phyloP scores from a whole-genome alignment of 2,888 invertebrate genomes.

The Mamestra brassicae region DNA sequence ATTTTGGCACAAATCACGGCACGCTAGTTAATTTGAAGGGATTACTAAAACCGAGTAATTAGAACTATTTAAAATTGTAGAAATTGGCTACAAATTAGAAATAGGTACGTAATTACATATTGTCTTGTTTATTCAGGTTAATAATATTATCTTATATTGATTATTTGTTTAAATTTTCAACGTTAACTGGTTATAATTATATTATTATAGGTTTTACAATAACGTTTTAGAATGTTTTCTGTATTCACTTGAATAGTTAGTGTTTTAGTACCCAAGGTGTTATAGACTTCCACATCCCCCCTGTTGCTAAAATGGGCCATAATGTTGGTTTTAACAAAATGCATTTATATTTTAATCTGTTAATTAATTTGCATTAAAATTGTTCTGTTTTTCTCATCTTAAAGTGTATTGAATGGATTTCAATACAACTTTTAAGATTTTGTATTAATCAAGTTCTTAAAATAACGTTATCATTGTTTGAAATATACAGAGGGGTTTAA shows the following conservation, averaged over 20 bases:
- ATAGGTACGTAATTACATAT: constrained; percentile 30
- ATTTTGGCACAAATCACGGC: constrained; percentile 56
- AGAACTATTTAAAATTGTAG: constrained; percentile 39
- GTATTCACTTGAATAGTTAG: constrained; percentile 46
- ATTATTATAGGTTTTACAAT: constrained; percentile 55
- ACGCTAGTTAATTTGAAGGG: constrained; percentile 25
- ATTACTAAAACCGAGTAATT: constrained; percentile 8
- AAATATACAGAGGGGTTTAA: background rate
- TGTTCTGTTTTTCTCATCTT: constrained; percentile 19
- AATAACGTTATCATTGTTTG: background rate
- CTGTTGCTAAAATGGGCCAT: constrained; percentile 59
- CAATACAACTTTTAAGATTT: constrained; percentile 33
- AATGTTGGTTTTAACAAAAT: constrained; percentile 44
- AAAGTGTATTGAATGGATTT: constrained; percentile 33
- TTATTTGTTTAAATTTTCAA: constrained; percentile 52
- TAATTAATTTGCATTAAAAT: constrained; percentile 43
- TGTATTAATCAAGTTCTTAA: background rate
- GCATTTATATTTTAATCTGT: constrained; percentile 65
- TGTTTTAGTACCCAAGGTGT: constrained; percentile 47
- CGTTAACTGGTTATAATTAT: constrained; percentile 60
- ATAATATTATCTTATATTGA: constrained; percentile 30
- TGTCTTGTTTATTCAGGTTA: constrained; percentile 42
- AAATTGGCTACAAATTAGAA: constrained; percentile 46
- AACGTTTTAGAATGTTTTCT: constrained; percentile 47
- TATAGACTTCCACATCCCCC: constrained; percentile 58